Evolutionary conservation across 1,140 invertebrate genomes (phyloP).

Genomic region (Limonius californicus): DNA sequence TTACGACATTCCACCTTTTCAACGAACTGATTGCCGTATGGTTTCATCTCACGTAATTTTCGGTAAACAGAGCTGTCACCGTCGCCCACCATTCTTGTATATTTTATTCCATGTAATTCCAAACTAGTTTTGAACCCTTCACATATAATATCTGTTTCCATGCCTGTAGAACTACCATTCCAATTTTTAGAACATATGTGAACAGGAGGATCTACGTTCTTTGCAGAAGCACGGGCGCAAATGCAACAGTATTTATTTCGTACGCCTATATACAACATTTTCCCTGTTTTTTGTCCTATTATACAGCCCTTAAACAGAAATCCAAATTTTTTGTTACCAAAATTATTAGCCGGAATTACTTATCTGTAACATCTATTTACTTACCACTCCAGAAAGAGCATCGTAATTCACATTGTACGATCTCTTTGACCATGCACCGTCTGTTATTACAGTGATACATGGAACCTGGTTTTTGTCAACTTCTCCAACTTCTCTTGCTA

Average conservation of each 20-base stretch:
- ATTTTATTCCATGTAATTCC: slow-evolving; percentile 1
- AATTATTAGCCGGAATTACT: neutral
- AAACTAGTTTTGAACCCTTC: slow-evolving; percentile 2
- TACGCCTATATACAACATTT: neutral
- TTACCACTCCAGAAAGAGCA: slow-evolving; percentile 40
- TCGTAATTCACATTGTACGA: slow-evolving; percentile 34
- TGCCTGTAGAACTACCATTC: slow-evolving; percentile 7
- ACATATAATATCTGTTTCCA: slow-evolving; percentile 8
- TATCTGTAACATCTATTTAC: neutral
- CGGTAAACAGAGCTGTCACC: neutral
- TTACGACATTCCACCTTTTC: slow-evolving; percentile 6
- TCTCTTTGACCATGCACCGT: slow-evolving; percentile 40
- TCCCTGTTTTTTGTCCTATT: too few species aligned
- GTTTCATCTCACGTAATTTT: neutral
- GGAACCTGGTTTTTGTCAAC: slow-evolving; percentile 34
- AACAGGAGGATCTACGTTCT: slow-evolving; percentile 33
- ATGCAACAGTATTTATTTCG: neutral
- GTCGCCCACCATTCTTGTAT: neutral
- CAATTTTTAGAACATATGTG: too few species aligned
- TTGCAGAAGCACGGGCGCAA: neutral
- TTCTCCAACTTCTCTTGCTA: slow-evolving; percentile 34
- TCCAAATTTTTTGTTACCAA: neutral
- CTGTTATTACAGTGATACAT: too few species aligned
- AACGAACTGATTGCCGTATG: slow-evolving; percentile 6
- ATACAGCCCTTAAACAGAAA: neutral